phyloP scores from a whole-genome alignment of 2,888 invertebrate genomes.

The Nemoura dubitans region DNA sequence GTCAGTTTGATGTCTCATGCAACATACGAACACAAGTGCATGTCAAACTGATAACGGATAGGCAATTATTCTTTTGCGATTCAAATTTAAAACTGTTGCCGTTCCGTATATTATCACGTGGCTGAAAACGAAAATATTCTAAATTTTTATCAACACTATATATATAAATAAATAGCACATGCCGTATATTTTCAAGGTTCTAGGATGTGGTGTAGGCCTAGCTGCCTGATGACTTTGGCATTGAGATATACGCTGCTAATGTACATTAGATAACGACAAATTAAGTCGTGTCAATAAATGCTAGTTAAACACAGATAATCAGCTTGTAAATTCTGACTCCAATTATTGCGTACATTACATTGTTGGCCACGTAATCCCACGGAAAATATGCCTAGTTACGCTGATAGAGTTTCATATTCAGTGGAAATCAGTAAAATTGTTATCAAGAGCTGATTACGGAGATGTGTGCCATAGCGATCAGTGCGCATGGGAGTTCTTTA shows the following conservation, averaged over 20 bases:
- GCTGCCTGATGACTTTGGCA: slow-evolving; percentile 32
- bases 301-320: slow-evolving; percentile 32
- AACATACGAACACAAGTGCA: not conserved
- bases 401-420: not conserved
- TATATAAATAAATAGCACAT: not conserved
- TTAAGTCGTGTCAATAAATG: slow-evolving; percentile 37
- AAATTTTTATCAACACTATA: not conserved
- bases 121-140: not conserved
- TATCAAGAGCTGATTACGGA: not conserved
- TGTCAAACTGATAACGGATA: not conserved
- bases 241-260: slow-evolving; percentile 29
- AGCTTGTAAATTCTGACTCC: slow-evolving; percentile 10
- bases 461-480: not conserved
- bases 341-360: slow-evolving; percentile 12
- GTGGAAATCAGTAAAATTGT: not conserved
- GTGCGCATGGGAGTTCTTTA: not conserved
- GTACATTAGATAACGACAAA: slow-evolving; percentile 40
- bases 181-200: slow-evolving; percentile 21
- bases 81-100: not conserved
- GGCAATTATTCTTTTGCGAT: not conserved
- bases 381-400: not conserved
- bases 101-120: not conserved
- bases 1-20: not conserved
- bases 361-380: not conserved
- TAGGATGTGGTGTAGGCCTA: slow-evolving; percentile 24